Percentiles rank a stretch among this genome's conserved stretches.
These are phyloP conservation scores for Aphodius granarius DNA, from an alignment of 2,888 invertebrate species.

Conservation along the genomic window DNA sequence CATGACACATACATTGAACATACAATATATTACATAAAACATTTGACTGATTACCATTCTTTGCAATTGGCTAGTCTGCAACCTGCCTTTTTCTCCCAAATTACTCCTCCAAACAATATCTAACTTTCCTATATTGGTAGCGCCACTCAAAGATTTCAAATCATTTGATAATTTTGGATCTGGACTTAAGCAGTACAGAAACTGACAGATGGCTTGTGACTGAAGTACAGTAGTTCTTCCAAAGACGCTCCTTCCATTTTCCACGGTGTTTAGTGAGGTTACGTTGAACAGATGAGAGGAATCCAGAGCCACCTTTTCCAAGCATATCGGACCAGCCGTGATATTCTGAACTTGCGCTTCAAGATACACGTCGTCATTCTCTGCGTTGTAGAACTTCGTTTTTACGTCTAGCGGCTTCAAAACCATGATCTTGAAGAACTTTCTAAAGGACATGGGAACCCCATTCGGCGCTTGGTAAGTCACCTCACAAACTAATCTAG, in stretches of 20 bases:
- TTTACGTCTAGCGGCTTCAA: slow-evolving; percentile 97
- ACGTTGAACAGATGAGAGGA: slow-evolving; percentile 88
- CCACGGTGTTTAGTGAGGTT: slow-evolving; percentile 70
- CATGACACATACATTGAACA: too few relatives aligned
- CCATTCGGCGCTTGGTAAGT: slow-evolving; percentile 79
- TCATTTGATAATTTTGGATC: slow-evolving; percentile 75
- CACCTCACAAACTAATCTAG: slow-evolving; percentile 92
- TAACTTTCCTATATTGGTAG: slow-evolving; percentile 91
- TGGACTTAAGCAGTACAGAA: slow-evolving; percentile 89
- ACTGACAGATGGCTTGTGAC: slow-evolving; percentile 90
- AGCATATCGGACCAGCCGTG: slow-evolving; percentile 87
- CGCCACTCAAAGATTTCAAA: slow-evolving; percentile 75
- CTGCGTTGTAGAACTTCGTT: slow-evolving; percentile 97
- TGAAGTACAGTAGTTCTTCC: slow-evolving; percentile 81
- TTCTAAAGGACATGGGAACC: slow-evolving; percentile 83
- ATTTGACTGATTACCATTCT: slow-evolving; percentile 72
- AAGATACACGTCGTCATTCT: slow-evolving; percentile 73
- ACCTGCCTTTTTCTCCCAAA: slow-evolving; percentile 92
- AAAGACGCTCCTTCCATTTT: slow-evolving; percentile 72
- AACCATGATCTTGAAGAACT: slow-evolving; percentile 98
- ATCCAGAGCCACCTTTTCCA: slow-evolving; percentile 93
- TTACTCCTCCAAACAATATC: slow-evolving; percentile 98
- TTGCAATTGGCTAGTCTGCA: slow-evolving; percentile 94
- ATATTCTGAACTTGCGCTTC: slow-evolving; percentile 87
- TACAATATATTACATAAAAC: neutral